These are phyloP conservation scores for Mantis religiosa DNA, from an alignment of 2,888 invertebrate species.

Conservation along the genomic window DNA sequence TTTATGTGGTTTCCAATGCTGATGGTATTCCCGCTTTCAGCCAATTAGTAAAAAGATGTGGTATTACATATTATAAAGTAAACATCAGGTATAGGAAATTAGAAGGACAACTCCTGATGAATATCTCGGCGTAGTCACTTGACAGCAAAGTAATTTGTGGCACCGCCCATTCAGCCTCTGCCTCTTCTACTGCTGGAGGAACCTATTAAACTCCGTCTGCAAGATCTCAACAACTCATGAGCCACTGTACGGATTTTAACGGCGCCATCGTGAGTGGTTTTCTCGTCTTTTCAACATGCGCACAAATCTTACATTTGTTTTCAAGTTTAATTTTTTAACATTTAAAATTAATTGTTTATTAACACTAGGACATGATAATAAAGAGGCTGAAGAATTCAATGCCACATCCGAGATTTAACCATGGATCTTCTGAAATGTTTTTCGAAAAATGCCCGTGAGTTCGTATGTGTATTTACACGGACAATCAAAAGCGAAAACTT, in stretches of 20 bases:
- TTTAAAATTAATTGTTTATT: too few species aligned
- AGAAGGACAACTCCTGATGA: constrained; percentile 6
- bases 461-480: too few species aligned
- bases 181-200: neutral
- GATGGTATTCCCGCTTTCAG: neutral
- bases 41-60: constrained; percentile 25
- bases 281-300: too few species aligned
- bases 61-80: constrained; percentile 23
- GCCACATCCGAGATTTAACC: too few species aligned
- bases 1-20: constrained; percentile 6
- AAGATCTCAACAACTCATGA: neutral
- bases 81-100: constrained; percentile 18
- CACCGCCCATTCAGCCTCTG: neutral
- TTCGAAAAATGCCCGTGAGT: too few species aligned
- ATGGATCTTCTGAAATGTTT: too few species aligned
- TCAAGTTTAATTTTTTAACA: too few species aligned
- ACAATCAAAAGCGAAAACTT: too few species aligned
- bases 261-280: too few species aligned
- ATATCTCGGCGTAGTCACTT: constrained; percentile 1
- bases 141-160: constrained; percentile 11
- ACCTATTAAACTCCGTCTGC: neutral
- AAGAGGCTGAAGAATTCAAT: too few species aligned
- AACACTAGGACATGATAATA: too few species aligned
- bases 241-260: neutral
- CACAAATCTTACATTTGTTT: too few species aligned